Base-by-base conservation (phyloP, 2,113 vertebrate species). In the Melanerpes formicivorus region DNA sequence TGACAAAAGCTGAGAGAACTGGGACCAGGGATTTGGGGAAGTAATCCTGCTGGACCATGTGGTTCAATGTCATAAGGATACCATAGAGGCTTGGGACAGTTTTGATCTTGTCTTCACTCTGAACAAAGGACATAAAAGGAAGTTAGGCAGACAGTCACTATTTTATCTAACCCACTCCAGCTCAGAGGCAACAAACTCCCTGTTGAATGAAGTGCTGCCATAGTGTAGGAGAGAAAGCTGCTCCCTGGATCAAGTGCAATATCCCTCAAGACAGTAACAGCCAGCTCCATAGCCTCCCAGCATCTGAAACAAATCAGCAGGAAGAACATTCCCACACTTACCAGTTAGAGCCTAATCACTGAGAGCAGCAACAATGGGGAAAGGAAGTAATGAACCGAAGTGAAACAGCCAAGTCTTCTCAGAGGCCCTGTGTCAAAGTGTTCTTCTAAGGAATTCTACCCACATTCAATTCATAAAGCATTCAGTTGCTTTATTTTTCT, bases 21-120 rank as follows among this genome's bases (percentile, higher is more conserved):
- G 98, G 97, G 8, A 97, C 96, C 23, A 98, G 97, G 46, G 98
- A 97, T 96, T 98, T 98, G 37, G 99, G 99, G 95, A 99, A 99
- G 93, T 99, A 99, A 93, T 98, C 98, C 96, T 99, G 99, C 55
- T 98, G 98, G n/a, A 99, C 98, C 21, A 98, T 90, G 52, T 99
- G 98, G 90, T 99, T 98, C 96, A 99, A 89, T 9, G 97, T 97
- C 94, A 98, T 98, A 82, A 99, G 97, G 88, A 99, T 99, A 29
- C 99, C 99, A 1, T 98, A 97, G 40, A 99, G 98, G 64, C 98
- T 98, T 12, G 96, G 90, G 73, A 99, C 97, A 14, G 98, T 97
- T 97, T 99, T 99, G 90, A 99, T 96, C 90, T 99, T 99, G 71
- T 99, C 99, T 96, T 99, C 99, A 73, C 99, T 99, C 99, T 99